phyloP scores from a whole-genome alignment of 1,140 invertebrate species.

The Drosophila mojavensis region DNA sequence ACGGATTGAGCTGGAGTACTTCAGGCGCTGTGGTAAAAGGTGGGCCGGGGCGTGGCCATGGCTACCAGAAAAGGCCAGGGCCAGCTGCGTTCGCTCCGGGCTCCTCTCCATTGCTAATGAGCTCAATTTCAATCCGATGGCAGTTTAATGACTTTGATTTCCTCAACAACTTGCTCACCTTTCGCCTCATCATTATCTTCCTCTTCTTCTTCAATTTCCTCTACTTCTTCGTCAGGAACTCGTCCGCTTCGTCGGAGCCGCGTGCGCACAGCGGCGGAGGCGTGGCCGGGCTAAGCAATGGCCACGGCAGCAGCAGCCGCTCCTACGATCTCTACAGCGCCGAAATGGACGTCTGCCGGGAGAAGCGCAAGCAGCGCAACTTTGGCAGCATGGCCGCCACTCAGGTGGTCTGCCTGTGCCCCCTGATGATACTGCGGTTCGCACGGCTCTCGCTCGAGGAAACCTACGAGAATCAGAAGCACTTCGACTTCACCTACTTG shows the following conservation, averaged over 20 bases:
- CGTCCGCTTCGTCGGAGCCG: slow-evolving; percentile 71
- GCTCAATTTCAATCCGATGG: slow-evolving; percentile 42
- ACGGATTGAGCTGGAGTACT: slow-evolving; percentile 32
- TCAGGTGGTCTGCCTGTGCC: slow-evolving; percentile 88
- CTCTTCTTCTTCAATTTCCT: neutral
- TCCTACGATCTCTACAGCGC: slow-evolving; percentile 86
- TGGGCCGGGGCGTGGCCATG: neutral
- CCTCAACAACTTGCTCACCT: slow-evolving; percentile 15
- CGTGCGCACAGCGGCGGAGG: slow-evolving; percentile 64
- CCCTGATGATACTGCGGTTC: slow-evolving; percentile 88
- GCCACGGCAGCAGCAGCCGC: slow-evolving; percentile 36
- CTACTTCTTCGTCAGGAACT: slow-evolving; percentile 57
- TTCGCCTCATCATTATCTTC: neutral
- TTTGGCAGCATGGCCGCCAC: slow-evolving; percentile 88
- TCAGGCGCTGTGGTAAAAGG: too few species aligned
- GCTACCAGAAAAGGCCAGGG: slow-evolving; percentile 8
- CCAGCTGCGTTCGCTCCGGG: neutral
- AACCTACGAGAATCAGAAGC: slow-evolving; percentile 88
- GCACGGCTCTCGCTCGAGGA: slow-evolving; percentile 88
- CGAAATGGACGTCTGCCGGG: slow-evolving; percentile 87
- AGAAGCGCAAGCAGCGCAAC: slow-evolving; percentile 88
- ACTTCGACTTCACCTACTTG: slow-evolving; percentile 89
- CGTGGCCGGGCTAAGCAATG: slow-evolving; percentile 63
- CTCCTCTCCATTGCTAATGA: slow-evolving; percentile 58
- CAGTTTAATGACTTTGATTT: slow-evolving; percentile 57